These are phyloP conservation scores for Chironex yamaguchii DNA, from an alignment of 30 jellyfish, hydroid and myxozoan species.

Conservation along the genomic window DNA sequence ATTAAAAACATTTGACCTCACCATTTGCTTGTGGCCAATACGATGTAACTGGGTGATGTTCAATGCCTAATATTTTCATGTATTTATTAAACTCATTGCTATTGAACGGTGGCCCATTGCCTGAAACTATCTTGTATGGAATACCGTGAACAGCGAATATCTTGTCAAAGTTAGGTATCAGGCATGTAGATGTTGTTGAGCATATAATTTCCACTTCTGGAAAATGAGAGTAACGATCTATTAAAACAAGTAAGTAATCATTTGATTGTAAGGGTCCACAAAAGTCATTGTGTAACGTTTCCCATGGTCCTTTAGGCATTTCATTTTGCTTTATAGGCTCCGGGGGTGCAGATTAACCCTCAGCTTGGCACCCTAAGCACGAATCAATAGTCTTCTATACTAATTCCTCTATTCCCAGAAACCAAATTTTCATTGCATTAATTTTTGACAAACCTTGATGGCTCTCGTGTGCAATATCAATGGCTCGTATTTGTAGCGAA, in stretches of 20 bases:
- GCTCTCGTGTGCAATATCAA: slow-evolving; percentile 48
- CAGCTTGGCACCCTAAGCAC: slow-evolving; percentile 56
- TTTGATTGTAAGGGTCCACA: slow-evolving; percentile 36
- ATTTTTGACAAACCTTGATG: slow-evolving; percentile 63
- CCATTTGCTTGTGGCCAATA: slow-evolving; percentile 59
- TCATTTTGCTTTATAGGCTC: neutral
- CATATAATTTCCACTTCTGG: slow-evolving; percentile 50
- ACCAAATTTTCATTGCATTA: slow-evolving; percentile 43
- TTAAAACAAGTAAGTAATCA: slow-evolving; percentile 54
- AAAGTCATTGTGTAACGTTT: neutral
- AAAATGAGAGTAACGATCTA: slow-evolving; percentile 41
- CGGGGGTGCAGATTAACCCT: slow-evolving; percentile 25
- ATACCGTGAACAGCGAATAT: slow-evolving; percentile 10
- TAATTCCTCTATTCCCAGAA: slow-evolving; percentile 22
- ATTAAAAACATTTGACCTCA: slow-evolving; percentile 29
- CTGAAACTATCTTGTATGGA: slow-evolving; percentile 14
- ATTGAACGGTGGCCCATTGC: slow-evolving; percentile 58
- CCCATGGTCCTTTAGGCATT: slow-evolving; percentile 29
- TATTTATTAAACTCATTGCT: slow-evolving; percentile 20
- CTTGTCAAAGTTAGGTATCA: slow-evolving; percentile 25
- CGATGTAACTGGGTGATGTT: slow-evolving; percentile 32
- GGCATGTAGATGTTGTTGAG: slow-evolving; percentile 17
- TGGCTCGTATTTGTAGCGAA: slow-evolving; percentile 3
- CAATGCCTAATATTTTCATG: neutral
- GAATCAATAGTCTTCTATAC: slow-evolving; percentile 11